Evolutionary conservation across 2,888 invertebrate genomes (phyloP), one percentile per base, ranked within the genome.

Genomic region (Cyrtodaria siliqua): DNA sequence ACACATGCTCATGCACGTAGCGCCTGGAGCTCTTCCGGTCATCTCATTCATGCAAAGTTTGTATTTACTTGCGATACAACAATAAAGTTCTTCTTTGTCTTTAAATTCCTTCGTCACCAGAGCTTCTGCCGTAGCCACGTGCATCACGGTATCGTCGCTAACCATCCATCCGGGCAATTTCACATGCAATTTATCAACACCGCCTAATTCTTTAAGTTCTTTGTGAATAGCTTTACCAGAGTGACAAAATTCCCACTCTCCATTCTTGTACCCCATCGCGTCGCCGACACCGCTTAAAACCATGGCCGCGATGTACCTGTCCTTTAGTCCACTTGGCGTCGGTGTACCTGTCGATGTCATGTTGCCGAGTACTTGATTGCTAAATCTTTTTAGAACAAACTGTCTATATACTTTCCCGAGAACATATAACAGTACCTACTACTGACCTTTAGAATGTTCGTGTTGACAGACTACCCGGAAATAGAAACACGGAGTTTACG

Each of bases 61-160:
- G 60, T 90, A 90, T 16, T 86, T 70, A 9, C 63, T 24, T 9
- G 89, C 87, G 18, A 90, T 53, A 8, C 60, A 60, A 4, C 26
- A 44, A 49, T 84, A 89, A 33, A 89, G 53, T 1, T 76, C 59
- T 29, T 83, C 85, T 59, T 60, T 72, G 47, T 74, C 69, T 9
- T 16, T 9, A 18, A 20, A 6, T 8, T 26, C 66, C 33, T 57
- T 49, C 29, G 27, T 27, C n/a, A 63, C 52, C n/a, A 72, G 52
- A 23, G 71, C 90, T 85, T 91, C 90, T 8, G 89, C 92, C 24
- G 90, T 90, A 16, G 92, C 92, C 20, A 92, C 68, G 82, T 92
- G 91, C 90, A 92, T 90, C 2, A 92, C 91, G 6, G 92, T 92
- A 61, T 92, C 92, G 85, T 92, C 92, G 82, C 92, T 92, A 2